Conservation (phyloP, 2,797 vertebrate species). For the Lagorchestes hirsutus region DNA sequence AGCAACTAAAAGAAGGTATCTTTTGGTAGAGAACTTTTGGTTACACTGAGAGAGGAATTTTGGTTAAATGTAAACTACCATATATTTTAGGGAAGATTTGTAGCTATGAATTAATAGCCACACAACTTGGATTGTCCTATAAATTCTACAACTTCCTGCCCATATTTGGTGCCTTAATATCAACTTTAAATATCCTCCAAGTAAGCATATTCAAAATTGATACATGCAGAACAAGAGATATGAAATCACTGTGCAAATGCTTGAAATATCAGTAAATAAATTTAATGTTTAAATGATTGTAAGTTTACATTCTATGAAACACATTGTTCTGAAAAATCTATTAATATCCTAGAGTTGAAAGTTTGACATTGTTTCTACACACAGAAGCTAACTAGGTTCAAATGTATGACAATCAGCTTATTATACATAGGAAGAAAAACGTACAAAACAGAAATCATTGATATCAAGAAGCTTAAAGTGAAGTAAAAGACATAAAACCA, state of each 20-base stretch:
- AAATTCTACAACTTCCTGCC: not conserved
- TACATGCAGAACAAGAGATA: not conserved
- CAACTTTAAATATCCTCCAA: not conserved
- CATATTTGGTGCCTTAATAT: not conserved
- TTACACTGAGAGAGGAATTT: not conserved
- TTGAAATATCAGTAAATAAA: not conserved
- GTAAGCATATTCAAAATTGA: not conserved
- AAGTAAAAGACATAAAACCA: not conserved
- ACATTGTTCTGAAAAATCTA: not conserved
- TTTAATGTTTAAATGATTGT: not conserved
- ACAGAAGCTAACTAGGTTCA: not conserved
- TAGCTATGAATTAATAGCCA: not conserved
- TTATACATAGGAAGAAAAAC: not conserved
- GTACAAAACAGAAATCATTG: not conserved
- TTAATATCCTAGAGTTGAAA: not conserved
- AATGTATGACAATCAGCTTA: not conserved
- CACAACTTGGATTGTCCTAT: not conserved
- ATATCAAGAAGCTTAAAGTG: not conserved
- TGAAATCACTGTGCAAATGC: not conserved
- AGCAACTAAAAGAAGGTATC: not conserved
- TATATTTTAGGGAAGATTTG: not conserved
- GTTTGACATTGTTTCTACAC: not conserved
- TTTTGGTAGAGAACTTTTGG: not conserved
- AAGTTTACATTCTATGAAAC: not conserved
- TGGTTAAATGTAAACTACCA: not conserved